Percentiles rank a stretch among this genome's conserved stretches.
Conservation (phyloP, 2,113 vertebrate genomes). For the Sapayoa aenigma region DNA sequence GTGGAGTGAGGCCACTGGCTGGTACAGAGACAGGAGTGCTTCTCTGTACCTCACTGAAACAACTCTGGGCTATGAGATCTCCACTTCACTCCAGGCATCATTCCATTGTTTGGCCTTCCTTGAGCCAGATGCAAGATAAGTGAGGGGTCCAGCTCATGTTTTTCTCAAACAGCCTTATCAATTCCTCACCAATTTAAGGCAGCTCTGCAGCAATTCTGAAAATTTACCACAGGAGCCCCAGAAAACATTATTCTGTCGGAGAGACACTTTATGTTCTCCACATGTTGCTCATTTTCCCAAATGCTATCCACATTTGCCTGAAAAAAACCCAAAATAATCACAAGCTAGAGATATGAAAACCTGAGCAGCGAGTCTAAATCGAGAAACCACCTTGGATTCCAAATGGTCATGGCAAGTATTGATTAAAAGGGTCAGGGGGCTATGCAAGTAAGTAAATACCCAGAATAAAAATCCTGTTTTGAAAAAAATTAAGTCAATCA, state of each 20-base stretch:
- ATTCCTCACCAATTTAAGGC: background rate
- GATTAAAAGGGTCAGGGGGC: background rate
- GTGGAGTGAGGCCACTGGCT: background rate
- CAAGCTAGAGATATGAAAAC: background rate
- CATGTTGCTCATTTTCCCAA: background rate
- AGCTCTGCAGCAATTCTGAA: background rate
- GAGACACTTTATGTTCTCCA: background rate
- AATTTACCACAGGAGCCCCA: background rate
- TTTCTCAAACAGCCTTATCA: background rate
- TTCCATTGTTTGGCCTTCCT: background rate
- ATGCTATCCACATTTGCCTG: background rate
- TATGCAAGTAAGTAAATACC: background rate
- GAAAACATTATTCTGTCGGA: background rate
- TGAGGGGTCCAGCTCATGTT: background rate
- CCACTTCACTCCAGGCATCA: background rate
- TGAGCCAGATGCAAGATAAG: background rate
- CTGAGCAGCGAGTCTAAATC: background rate
- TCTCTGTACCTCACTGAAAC: background rate
- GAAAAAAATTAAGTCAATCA: background rate
- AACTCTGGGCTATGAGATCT: background rate
- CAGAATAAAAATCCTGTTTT: background rate
- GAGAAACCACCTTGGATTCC: background rate
- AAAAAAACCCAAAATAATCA: background rate
- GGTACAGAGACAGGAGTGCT: background rate
- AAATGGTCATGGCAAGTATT: background rate